Evolutionary conservation across 2,888 invertebrate species (phyloP).

Genomic region (Heterodera filipjevi): DNA sequence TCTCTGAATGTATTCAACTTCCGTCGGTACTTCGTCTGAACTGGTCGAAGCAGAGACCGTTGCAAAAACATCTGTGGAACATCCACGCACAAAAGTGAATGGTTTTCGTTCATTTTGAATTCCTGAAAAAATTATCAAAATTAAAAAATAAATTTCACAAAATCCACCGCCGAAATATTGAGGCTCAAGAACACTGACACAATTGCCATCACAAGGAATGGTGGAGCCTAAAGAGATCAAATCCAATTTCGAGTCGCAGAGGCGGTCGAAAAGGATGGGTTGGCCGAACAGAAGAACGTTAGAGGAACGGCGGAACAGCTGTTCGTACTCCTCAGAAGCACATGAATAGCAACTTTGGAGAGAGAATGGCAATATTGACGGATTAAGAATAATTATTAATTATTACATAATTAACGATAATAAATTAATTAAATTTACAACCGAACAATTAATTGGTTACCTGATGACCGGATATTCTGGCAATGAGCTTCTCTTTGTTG

Average conservation of each 20-base stretch:
- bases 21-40: constrained; percentile 35
- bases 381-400: too few species aligned
- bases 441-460: neutral
- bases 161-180: constrained; percentile 46
- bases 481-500: constrained; percentile 2
- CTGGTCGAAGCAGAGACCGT: constrained; percentile 26
- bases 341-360: constrained; percentile 47
- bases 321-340: constrained; percentile 49
- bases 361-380: neutral
- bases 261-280: constrained; percentile 42
- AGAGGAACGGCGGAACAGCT: constrained; percentile 37
- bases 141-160: neutral
- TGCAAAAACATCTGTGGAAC: constrained; percentile 49
- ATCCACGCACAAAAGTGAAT: constrained; percentile 48
- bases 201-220: constrained; percentile 43
- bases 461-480: constrained; percentile 23
- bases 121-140: constrained; percentile 34
- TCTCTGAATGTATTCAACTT: constrained; percentile 45
- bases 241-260: constrained; percentile 42
- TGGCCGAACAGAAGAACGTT: constrained; percentile 38
- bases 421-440: too few species aligned
- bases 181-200: constrained; percentile 46
- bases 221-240: constrained; percentile 38
- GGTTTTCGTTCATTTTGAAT: constrained; percentile 45
- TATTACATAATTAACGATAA: neutral